Evolutionary conservation across 2,113 vertebrate species (phyloP).

Genomic region (Sceloporus undulatus): DNA sequence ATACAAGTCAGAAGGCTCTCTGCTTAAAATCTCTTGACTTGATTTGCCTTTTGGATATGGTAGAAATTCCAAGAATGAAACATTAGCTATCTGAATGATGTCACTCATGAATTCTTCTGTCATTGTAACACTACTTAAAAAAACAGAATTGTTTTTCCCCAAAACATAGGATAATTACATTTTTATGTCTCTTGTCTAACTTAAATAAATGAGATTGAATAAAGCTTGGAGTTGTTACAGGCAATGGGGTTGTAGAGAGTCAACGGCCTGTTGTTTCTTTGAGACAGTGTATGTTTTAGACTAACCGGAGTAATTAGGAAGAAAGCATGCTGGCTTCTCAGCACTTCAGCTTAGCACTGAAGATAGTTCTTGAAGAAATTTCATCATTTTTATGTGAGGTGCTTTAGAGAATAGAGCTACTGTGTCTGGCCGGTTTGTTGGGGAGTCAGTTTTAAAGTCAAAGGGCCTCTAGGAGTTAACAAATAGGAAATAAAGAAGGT

Average conservation of each 20-base stretch:
- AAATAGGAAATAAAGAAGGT: background rate
- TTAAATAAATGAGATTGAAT: slow-evolving; percentile 13
- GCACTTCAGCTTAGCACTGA: background rate
- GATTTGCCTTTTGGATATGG: background rate
- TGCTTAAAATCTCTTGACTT: background rate
- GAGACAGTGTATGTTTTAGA: background rate
- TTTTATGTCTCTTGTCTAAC: background rate
- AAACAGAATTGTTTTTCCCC: background rate
- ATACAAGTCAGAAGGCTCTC: background rate
- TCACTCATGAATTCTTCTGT: background rate
- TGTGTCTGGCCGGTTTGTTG: background rate
- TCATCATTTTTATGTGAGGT: background rate
- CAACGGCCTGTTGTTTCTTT: background rate
- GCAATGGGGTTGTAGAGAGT: background rate
- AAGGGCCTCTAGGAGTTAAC: background rate
- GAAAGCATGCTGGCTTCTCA: background rate
- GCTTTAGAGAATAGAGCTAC: background rate
- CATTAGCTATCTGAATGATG: background rate
- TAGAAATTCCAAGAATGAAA: background rate
- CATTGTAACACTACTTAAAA: background rate
- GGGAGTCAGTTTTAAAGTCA: background rate
- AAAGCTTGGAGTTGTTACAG: background rate
- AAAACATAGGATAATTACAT: background rate
- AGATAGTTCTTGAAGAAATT: background rate
- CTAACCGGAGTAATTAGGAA: background rate